Conservation (phyloP, 2,113 vertebrate species). For the Ginglymostoma cirratum region DNA sequence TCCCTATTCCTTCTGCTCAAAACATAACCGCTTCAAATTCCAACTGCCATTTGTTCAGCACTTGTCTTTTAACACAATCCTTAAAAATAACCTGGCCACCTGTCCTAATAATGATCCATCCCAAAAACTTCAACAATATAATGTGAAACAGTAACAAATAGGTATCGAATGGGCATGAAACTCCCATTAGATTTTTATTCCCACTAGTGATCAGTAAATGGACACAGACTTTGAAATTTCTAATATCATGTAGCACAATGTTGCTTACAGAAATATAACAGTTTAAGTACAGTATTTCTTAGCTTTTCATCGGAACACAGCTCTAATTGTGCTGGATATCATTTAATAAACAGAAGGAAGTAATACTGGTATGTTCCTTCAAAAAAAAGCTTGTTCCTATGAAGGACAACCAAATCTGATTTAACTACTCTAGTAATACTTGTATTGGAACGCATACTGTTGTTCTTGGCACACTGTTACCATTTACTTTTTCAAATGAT, state of each 20-base stretch:
- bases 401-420: background rate
- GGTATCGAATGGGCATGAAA: background rate
- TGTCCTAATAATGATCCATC: background rate
- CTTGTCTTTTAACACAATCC: background rate
- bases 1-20: no score
- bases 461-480: background rate
- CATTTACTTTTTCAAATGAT: slow-evolving; percentile 11
- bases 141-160: background rate
- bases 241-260: background rate
- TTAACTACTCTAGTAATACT: background rate
- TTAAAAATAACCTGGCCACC: background rate
- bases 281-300: background rate
- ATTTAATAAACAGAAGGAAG: background rate
- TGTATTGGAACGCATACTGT: background rate
- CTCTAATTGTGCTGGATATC: background rate
- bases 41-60: background rate
- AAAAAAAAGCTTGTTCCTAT: background rate
- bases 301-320: background rate
- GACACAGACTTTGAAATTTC: background rate
- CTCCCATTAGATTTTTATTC: background rate
- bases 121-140: background rate
- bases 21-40: no score
- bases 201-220: background rate
- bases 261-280: background rate
- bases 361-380: background rate